Base-by-base conservation (phyloP, 2,888 invertebrate genomes). In the Apodemia hepburni region DNA sequence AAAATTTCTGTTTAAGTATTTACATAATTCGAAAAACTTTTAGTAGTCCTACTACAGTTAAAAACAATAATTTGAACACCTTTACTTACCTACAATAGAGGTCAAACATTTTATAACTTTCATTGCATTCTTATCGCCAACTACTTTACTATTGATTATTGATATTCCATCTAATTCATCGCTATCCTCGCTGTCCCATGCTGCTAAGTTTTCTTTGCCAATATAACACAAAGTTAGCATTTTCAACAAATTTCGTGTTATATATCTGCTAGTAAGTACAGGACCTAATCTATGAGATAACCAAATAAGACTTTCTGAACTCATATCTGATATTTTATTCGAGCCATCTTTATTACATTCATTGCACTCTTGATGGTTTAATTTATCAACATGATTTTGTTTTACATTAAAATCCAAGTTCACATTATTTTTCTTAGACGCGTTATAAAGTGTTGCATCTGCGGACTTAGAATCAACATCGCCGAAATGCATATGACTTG, bases 181-280 rank as follows among this genome's bases (percentile, higher is more conserved):
- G 27, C 76, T 82, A 9, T 80, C 82, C 0, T 81, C 82, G 0
- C 81, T 77, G 0, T 92, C 92, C 66, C 86, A 80, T 0, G 92
- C 87, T 54, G 92, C 83, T 35, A 97, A 86, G 79, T 96, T 96
- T 68, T 97, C 96, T 75, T 94, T 95, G 0, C 97, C 97, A 27
- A 97, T 95, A 80, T 98, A 99, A 83, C 99, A 99, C 3, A 99
- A 85, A 0, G 98, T 97, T 61, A 99, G 87, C 97, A 99, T 98
- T 76, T 98, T 95, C 12, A 99, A 91, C 69, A 99, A 92, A 90
- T 98, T 98, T 65, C 97, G 93, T 0, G 98, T 97, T 35, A 99
- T 92, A 87, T 97, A 96, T 71, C 97, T 95, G 51, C 98, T 97
- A 0, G 98, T 98, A 29, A 99, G 92, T 59, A 99, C 97, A 0